Base-by-base conservation (phyloP, 1,140 invertebrate species). In the Aphaenogaster ashmeadi region DNA sequence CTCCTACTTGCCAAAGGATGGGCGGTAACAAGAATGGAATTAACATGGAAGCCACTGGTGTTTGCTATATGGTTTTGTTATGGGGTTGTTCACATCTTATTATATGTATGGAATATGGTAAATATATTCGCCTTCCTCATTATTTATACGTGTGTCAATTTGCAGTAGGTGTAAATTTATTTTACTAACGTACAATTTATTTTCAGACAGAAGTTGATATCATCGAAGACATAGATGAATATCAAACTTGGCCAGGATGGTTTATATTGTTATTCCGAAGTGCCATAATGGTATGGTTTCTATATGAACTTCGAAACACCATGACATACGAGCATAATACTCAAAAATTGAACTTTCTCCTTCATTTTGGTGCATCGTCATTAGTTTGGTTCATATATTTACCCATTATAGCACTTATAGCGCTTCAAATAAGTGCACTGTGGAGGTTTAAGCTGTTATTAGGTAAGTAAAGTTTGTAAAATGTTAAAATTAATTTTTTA, bases 341-440 rank as follows among this genome's bases (percentile, higher is more conserved):
- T 93, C 97, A 98, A 89, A 99, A 99, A 94, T 95, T 99, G 9
- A 98, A 98, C 93, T 99, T 99, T 95, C 97, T 99, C 62, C 96
- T 99, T 66, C 99, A 99, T 94, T 99, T 99, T 95, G 99, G 99
- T 66, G 99, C 99, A 54, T 99, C 98, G 36, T 99, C 98, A 89
- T 96, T 99, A 54, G 99, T 99, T 21, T 99, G 99, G 99, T 99
- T 99, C 93, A 98, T 99, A 89, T 99, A 99, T 95, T 96, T 99
- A 88, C 99, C 99, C 9, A 97, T 99, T 58, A 97, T 99, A 89
- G 99, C 98, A 64, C 96, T 99, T 67, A 98, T 99, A 90, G 98
- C 98, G 47, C 96, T 99, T 79, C 98, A 99, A 96, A 97, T 99
- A 62, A 99, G 98, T 86, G 97, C 98, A 64, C 95, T 99, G 86